Conservation (phyloP, 2,797 vertebrate species). For the Gephyroberyx darwinii region DNA sequence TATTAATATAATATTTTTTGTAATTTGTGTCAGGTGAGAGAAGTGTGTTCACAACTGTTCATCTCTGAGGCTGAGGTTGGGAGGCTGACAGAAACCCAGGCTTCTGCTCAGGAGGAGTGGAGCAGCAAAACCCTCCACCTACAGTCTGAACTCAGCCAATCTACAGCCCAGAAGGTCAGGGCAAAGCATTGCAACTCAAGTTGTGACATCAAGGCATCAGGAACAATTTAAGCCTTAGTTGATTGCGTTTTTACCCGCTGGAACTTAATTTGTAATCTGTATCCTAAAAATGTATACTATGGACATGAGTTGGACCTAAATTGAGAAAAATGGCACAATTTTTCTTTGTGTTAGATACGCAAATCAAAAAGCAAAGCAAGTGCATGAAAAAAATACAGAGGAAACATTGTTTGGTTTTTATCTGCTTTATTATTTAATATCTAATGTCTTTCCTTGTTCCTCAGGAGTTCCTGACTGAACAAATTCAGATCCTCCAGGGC, state of each 20-base stretch:
- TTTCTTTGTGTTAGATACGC: no score
- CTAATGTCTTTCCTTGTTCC: background rate
- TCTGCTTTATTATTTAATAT: background rate
- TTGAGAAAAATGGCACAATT: no score
- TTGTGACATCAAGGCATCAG: no score
- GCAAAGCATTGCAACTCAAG: background rate
- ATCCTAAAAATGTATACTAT: no score
- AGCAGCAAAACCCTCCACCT: constrained; percentile 52
- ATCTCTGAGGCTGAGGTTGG: constrained; percentile 69
- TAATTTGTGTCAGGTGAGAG: constrained; percentile 66
- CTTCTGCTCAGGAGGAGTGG: constrained; percentile 66
- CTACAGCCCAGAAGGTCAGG: constrained; percentile 74
- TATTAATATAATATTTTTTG: background rate
- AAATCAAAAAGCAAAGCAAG: background rate
- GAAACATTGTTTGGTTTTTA: no score
- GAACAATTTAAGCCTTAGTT: background rate
- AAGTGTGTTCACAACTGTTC: constrained; percentile 62
- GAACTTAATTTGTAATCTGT: no score
- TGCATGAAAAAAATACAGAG: background rate
- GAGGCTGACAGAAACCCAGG: constrained; percentile 63
- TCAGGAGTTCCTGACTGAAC: constrained; percentile 89
- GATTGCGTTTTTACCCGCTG: no score
- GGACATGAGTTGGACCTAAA: no score
- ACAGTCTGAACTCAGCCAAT: constrained; percentile 68
- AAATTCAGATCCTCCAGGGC: constrained; percentile 89